These are phyloP conservation scores for Drosophila athabasca DNA, from an alignment of 1,140 invertebrate species.

Conservation along the genomic window DNA sequence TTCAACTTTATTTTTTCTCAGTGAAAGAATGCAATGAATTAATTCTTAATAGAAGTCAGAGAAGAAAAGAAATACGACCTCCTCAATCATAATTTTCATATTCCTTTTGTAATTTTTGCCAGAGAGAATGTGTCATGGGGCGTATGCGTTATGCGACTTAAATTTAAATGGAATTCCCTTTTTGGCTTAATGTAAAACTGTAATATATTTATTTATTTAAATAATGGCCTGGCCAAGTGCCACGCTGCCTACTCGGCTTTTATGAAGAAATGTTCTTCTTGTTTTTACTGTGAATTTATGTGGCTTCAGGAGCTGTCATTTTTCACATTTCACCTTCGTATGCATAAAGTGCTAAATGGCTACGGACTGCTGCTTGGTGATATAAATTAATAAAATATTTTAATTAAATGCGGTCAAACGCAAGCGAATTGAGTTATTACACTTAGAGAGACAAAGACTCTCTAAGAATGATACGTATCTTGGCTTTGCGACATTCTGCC, in stretches of 20 bases:
- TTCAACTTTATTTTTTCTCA: too few relatives aligned
- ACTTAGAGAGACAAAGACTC: background rate
- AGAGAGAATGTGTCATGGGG: background rate
- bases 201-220: slow-evolving; percentile 72
- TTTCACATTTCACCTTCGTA: slow-evolving; percentile 27
- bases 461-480: too few relatives aligned
- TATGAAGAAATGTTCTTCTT: slow-evolving; percentile 48
- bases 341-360: slow-evolving; percentile 2
- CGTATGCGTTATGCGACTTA: slow-evolving; percentile 25
- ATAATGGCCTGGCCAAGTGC: slow-evolving; percentile 40
- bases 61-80: background rate
- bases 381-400: slow-evolving; percentile 55
- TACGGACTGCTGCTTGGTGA: background rate
- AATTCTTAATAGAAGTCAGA: too few relatives aligned
- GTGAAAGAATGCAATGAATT: too few relatives aligned
- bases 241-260: slow-evolving; percentile 8
- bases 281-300: slow-evolving; percentile 39
- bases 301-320: slow-evolving; percentile 29
- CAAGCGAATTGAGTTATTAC: slow-evolving; percentile 28
- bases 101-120: background rate
- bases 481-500: too few relatives aligned
- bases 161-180: slow-evolving; percentile 5
- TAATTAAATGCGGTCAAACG: slow-evolving; percentile 50
- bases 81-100: slow-evolving; percentile 14
- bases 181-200: slow-evolving; percentile 45